phyloP scores from a whole-genome alignment of 2,888 invertebrate genomes.

The Maniola hyperantus region DNA sequence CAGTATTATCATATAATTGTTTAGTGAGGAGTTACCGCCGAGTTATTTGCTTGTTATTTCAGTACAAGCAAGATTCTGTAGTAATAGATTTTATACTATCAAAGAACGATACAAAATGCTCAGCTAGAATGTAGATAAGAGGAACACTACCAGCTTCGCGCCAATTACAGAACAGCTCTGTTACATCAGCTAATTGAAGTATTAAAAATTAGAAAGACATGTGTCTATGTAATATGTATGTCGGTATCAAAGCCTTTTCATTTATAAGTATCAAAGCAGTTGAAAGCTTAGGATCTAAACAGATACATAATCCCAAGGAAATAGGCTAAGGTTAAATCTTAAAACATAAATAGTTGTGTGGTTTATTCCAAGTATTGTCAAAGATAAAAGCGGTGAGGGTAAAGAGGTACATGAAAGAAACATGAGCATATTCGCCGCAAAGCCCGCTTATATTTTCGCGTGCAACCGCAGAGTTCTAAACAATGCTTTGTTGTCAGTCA shows the following conservation, averaged over 20 bases:
- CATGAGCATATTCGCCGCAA: conserved; percentile 35
- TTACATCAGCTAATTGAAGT: too few relatives aligned
- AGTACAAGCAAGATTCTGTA: background rate
- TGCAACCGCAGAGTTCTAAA: conserved; percentile 54
- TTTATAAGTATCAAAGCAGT: too few relatives aligned
- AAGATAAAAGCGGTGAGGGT: conserved; percentile 14
- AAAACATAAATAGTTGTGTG: background rate
- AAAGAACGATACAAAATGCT: background rate
- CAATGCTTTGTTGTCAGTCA: conserved; percentile 53
- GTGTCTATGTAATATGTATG: too few relatives aligned
- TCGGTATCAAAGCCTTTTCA: too few relatives aligned
- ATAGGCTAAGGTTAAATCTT: conserved; percentile 12
- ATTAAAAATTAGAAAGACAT: too few relatives aligned
- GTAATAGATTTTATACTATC: background rate
- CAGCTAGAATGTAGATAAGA: too few relatives aligned
- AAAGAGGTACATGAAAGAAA: conserved; percentile 23
- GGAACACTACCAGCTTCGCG: too few relatives aligned
- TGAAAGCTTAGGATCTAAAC: too few relatives aligned
- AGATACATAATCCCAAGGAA: conserved; percentile 1
- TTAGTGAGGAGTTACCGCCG: background rate
- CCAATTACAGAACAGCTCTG: too few relatives aligned
- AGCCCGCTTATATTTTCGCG: conserved; percentile 43
- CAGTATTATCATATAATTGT: background rate
- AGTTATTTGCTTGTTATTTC: background rate
- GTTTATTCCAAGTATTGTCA: conserved; percentile 6